These are phyloP conservation scores for Ceratotherium simum DNA, from an alignment of 2,113 vertebrate species.

Conservation along the genomic window DNA sequence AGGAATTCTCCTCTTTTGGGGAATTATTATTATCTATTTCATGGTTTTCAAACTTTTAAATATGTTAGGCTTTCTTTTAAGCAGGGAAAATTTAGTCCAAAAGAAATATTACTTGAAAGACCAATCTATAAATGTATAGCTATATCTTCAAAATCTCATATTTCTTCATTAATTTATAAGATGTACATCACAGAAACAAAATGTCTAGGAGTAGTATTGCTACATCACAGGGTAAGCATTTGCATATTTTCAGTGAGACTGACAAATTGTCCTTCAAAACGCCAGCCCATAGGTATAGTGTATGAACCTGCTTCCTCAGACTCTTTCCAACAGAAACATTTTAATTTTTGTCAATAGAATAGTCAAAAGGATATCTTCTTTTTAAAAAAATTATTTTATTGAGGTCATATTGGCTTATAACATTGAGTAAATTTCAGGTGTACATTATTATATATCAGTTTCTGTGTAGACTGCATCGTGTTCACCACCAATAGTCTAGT, in stretches of 20 bases:
- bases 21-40: neutral
- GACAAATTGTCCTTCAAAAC: neutral
- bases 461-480: too few relatives aligned
- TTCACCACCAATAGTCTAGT: too few relatives aligned
- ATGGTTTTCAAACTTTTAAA: neutral
- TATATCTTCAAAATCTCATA: neutral
- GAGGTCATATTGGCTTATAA: too few relatives aligned
- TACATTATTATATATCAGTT: too few relatives aligned
- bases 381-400: neutral
- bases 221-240: neutral
- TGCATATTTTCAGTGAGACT: neutral
- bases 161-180: neutral
- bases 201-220: neutral
- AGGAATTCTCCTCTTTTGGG: neutral
- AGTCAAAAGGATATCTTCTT: neutral
- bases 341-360: neutral
- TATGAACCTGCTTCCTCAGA: neutral
- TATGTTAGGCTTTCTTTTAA: neutral
- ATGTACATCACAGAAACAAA: neutral
- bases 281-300: fast-evolving
- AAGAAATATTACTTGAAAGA: constrained; percentile 7
- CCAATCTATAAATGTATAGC: neutral
- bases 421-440: too few relatives aligned
- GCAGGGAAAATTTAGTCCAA: neutral
- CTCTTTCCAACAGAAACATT: neutral